Evolutionary conservation across 2,888 invertebrate species (phyloP).

Genomic region (Bombylius major): DNA sequence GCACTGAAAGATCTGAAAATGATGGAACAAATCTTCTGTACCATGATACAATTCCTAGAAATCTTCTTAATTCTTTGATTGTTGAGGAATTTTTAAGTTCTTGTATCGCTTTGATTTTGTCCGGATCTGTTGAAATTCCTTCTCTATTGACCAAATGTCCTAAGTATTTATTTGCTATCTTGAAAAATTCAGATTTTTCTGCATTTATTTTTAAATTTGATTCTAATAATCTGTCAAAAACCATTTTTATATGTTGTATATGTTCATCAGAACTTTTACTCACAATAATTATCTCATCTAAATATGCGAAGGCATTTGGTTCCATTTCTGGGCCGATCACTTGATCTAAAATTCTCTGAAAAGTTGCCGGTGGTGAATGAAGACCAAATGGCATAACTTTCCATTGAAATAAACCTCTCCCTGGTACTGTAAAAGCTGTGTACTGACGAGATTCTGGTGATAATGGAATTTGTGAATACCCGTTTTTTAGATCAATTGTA

Average conservation of each 20-base stretch:
- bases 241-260: not conserved
- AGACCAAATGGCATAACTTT: not conserved
- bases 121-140: not conserved
- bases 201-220: not conserved
- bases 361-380: conserved; percentile 3
- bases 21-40: conserved; percentile 3
- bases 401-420: not conserved
- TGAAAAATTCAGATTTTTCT: not conserved
- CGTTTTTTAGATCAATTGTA: not conserved
- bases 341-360: not conserved
- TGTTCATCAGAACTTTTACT: conserved; percentile 1
- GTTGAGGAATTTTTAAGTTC: not conserved
- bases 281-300: conserved; percentile 4
- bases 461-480: not conserved
- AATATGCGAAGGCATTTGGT: conserved; percentile 4
- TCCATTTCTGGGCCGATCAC: not conserved
- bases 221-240: not conserved
- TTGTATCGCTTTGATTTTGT: conserved; percentile 1
- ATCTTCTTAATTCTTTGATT: too few species aligned
- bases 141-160: conserved; percentile 2
- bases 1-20: not conserved
- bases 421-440: conserved; percentile 2
- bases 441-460: not conserved
- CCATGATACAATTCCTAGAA: not conserved
- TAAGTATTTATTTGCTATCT: conserved; percentile 1